A percentile compares a stretch with the other conserved stretches of the same genome.
Conservation (phyloP, 2,888 invertebrate species). For the Epicampocera succincta region DNA sequence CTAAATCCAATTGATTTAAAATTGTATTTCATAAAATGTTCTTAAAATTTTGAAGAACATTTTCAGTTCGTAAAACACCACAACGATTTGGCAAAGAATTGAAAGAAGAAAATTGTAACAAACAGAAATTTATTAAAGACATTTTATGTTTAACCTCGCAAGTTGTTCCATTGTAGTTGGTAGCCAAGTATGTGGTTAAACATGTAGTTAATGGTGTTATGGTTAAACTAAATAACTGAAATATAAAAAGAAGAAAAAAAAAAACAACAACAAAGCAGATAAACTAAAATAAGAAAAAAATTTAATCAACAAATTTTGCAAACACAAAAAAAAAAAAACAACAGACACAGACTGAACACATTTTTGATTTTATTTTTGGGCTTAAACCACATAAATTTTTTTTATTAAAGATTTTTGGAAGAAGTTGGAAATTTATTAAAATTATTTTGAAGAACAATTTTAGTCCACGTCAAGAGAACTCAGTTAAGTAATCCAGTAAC, state of each 20-base stretch:
- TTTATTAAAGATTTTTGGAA: neutral
- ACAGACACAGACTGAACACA: constrained; percentile 13
- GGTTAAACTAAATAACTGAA: constrained; percentile 50
- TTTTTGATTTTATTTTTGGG: neutral
- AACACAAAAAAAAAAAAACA: constrained; percentile 15
- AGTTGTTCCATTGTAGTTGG: constrained; percentile 5
- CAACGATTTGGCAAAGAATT: no score
- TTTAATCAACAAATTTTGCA: constrained; percentile 32
- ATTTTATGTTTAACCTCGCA: neutral
- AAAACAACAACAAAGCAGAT: constrained; percentile 2
- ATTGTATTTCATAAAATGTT: no score
- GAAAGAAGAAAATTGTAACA: no score
- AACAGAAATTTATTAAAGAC: neutral
- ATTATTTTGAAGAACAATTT: no score
- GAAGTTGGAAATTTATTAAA: neutral
- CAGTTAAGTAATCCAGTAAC: no score
- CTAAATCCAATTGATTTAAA: no score
- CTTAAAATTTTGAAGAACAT: no score
- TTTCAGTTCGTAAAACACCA: no score
- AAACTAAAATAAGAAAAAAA: constrained; percentile 23
- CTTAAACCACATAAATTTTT: constrained; percentile 4
- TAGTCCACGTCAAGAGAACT: no score
- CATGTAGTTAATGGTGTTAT: constrained; percentile 52
- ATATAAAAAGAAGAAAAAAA: constrained; percentile 20
- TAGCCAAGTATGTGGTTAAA: constrained; percentile 57